These are phyloP conservation scores for Pseudococcus longispinus DNA, from an alignment of 2,888 invertebrate genomes.

Conservation along the genomic window DNA sequence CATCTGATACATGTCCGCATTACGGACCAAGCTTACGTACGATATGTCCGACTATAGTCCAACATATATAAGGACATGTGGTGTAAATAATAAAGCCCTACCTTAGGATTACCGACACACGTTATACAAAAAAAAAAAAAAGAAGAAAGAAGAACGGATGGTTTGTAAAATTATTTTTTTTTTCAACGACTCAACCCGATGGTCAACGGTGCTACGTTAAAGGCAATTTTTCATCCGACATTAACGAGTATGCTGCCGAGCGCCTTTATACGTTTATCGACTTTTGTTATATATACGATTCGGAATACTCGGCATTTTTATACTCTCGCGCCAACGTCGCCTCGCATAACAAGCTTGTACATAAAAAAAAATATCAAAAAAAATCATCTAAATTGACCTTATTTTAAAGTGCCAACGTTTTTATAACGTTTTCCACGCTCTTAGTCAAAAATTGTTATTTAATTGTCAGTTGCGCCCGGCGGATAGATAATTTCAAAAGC, in stretches of 20 bases:
- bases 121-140: not conserved
- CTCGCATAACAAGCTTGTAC: not conserved
- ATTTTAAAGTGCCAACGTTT: conserved; percentile 1
- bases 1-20: conserved; percentile 17
- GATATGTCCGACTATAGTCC: not conserved
- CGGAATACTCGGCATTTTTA: conserved; percentile 9
- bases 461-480: not conserved
- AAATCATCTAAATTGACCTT: conserved; percentile 6
- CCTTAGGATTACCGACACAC: not conserved
- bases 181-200: not conserved
- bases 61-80: not conserved
- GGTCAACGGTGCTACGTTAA: not conserved
- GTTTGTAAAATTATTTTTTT: not conserved
- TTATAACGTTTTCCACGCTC: not conserved
- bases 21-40: not conserved
- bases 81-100: not conserved
- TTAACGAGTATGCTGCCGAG: not conserved
- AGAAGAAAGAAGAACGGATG: not conserved
- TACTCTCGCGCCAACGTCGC: not conserved
- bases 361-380: not conserved
- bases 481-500: not conserved
- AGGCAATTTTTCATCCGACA: not conserved
- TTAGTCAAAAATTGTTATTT: conserved; percentile 13
- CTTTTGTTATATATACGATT: conserved; percentile 7
- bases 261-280: not conserved